Conservation (phyloP, 64 coral and sea anemone species). For the Dendronephthya gigantea region DNA sequence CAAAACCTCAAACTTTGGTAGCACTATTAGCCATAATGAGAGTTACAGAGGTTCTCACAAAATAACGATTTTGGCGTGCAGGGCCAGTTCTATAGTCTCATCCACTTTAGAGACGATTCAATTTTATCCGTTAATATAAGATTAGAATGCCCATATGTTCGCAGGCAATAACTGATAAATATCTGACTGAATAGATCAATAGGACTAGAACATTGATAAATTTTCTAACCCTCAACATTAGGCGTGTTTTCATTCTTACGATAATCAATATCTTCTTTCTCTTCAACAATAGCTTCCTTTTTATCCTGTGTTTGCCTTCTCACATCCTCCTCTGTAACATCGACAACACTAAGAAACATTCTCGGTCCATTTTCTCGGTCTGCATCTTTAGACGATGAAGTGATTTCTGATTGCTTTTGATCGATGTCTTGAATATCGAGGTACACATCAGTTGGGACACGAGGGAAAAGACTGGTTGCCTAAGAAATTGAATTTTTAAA, state of each 20-base stretch:
- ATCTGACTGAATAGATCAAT: background rate
- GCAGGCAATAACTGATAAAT: too few species aligned
- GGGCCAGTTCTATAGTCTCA: too few species aligned
- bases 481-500: background rate
- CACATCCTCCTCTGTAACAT: background rate
- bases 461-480: background rate
- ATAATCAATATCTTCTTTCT: background rate
- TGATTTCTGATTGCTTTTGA: background rate
- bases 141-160: too few species aligned
- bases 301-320: background rate
- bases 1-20: too few species aligned
- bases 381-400: background rate
- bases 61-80: too few species aligned
- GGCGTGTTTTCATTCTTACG: background rate
- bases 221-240: background rate
- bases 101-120: too few species aligned
- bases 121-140: too few species aligned
- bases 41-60: too few species aligned
- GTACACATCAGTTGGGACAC: background rate
- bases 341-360: slow-evolving; percentile 7
- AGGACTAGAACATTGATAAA: background rate
- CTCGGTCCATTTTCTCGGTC: background rate
- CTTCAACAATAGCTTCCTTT: background rate
- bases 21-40: too few species aligned
- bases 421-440: background rate